phyloP scores from a whole-genome alignment of 2,888 invertebrate genomes.

The Fabriciana adippe region DNA sequence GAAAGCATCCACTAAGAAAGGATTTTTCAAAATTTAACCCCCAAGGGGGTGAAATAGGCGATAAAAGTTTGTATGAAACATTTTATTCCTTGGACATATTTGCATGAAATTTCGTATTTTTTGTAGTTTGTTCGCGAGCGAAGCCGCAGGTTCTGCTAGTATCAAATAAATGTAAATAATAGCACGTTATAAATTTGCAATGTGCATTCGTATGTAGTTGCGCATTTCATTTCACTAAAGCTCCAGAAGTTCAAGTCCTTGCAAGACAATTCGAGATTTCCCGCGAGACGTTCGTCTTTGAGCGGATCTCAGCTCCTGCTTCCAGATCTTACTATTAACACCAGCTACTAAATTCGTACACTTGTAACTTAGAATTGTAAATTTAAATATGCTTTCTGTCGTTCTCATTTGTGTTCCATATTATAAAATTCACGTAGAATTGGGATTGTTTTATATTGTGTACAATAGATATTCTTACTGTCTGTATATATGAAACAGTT shows the following conservation, averaged over 20 bases:
- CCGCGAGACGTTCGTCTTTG: conserved; percentile 28
- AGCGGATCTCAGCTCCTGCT: conserved; percentile 21
- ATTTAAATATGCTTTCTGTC: not conserved
- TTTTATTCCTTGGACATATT: no score
- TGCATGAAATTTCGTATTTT: no score
- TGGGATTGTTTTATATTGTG: not conserved
- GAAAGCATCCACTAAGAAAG: no score
- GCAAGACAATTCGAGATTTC: conserved; percentile 36
- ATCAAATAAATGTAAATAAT: not conserved
- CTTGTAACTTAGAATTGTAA: conserved; percentile 10
- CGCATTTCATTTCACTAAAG: conserved; percentile 26
- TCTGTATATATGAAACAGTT: no score
- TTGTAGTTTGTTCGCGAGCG: no score
- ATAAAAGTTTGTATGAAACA: no score
- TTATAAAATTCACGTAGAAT: not conserved
- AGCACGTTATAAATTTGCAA: not conserved
- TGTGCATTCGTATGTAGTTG: conserved; percentile 21
- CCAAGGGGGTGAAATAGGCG: no score
- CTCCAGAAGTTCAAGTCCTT: conserved; percentile 27
- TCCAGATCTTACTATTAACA: conserved; percentile 25
- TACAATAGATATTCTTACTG: not conserved
- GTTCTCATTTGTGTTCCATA: not conserved
- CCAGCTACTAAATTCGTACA: conserved; percentile 10
- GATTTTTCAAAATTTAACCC: no score
- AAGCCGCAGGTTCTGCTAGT: no score